Percentiles rank a stretch among this genome's conserved stretches.
Conservation (phyloP, 2,113 vertebrate species). For the Gavia stellata region DNA sequence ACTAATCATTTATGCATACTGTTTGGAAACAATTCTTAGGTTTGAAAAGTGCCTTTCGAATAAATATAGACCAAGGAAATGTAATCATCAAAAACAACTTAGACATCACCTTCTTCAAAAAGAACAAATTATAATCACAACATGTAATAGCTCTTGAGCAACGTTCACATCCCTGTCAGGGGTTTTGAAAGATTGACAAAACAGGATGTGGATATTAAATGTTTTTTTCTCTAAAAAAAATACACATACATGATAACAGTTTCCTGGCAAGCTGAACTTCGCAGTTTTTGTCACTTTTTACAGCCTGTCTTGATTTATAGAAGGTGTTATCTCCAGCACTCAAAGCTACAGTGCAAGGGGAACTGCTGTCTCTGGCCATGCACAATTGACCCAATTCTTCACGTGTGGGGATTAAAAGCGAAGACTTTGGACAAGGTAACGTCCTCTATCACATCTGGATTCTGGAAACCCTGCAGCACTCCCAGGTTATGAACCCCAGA, state of each 20-base stretch:
- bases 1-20: conserved; percentile 26
- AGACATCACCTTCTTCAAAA: conserved; percentile 36
- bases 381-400: conserved; percentile 15
- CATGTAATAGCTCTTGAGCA: conserved; percentile 13
- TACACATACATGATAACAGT: not conserved
- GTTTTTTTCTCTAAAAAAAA: not conserved
- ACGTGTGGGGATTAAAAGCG: not conserved
- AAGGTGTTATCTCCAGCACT: not conserved
- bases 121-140: conserved; percentile 11
- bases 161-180: not conserved
- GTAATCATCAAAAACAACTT: not conserved
- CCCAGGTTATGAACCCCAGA: not conserved
- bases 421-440: not conserved
- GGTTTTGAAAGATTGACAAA: conserved; percentile 15
- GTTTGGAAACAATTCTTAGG: conserved; percentile 41
- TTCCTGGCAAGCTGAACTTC: conserved; percentile 42
- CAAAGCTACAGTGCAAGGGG: not conserved
- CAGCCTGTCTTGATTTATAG: conserved; percentile 25
- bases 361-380: not conserved
- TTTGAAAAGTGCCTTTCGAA: not conserved
- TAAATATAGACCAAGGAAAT: conserved; percentile 40
- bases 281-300: conserved; percentile 45
- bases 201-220: not conserved
- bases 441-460: not conserved
- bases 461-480: not conserved